Evolutionary conservation across 2,888 invertebrate species (phyloP), one percentile per base, ranked within the genome.

Genomic region (Halocaridina rubra): DNA sequence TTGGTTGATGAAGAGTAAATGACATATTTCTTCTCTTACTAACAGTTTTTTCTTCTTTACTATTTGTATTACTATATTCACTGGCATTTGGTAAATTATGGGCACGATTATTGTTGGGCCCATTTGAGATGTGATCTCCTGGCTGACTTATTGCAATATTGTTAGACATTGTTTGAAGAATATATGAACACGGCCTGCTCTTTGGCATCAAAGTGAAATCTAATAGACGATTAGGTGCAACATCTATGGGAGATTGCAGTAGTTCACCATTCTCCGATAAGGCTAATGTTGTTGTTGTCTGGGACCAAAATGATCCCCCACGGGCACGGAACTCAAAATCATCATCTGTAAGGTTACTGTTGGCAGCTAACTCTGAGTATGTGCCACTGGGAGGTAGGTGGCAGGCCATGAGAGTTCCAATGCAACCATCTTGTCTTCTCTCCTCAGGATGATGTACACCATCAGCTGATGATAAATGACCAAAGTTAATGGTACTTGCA

Each of bases 261-360:
- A 61, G n/a, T 19, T 80, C 80, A 0, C 72, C 72, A 29, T 32
- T 59, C 7, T 80, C 80, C 2, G 74, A 30, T 1, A 61, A 27
- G 29, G 46, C 57, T 19, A 80, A 4, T 5, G 72, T 74, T 3
- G 74, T 80, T 22, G 80, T 80, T 29, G 80, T 72, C 74, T 80
- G 80, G 29, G 80, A 80, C 80, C 80, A 80, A n/a, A 80, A 29
- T n/a, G 80, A 80, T 2, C 74, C 80, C 1, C 80, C 80, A 2
- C 80, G 72, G 10, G 74, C 74, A 32, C 80, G 72, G 13, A 74
- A 64, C 27, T 74, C 80, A 1, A 46, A 61, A 22, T 7, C 13
- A 27, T 80, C 33, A 30, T 72, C 64, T 2, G 24, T 32, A 19
- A n/a, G 39, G 24, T 27, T 24, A 4, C 19, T 33, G 16, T 29